phyloP scores from a whole-genome alignment of 2,888 invertebrate genomes.

The Sphinx pinastri region DNA sequence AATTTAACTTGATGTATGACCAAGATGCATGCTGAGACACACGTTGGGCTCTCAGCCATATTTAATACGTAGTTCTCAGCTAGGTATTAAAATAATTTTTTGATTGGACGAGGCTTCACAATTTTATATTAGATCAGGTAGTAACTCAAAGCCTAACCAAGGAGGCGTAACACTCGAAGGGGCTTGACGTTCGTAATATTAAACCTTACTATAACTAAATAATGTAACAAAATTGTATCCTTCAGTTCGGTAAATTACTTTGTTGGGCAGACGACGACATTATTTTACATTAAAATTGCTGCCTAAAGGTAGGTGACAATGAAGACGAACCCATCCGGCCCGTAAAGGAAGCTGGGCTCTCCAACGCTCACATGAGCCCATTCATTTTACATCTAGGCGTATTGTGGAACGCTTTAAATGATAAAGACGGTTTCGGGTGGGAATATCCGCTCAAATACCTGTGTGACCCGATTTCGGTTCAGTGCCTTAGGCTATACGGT shows the following conservation, averaged over 20 bases:
- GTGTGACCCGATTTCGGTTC: slow-evolving; percentile 14
- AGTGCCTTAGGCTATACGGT: not conserved
- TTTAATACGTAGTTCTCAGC: too few species aligned
- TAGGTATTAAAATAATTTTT: too few species aligned
- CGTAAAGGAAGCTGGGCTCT: slow-evolving; percentile 42
- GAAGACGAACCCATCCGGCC: slow-evolving; percentile 35
- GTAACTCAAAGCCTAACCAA: too few species aligned
- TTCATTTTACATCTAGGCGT: slow-evolving; percentile 29
- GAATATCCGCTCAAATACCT: slow-evolving; percentile 15
- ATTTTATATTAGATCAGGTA: too few species aligned
- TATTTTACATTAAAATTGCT: slow-evolving; percentile 49
- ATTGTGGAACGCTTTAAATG: slow-evolving; percentile 28
- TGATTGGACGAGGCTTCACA: too few species aligned
- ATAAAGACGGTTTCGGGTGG: slow-evolving; percentile 20
- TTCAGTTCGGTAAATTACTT: slow-evolving; percentile 35
- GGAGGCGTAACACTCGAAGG: too few species aligned
- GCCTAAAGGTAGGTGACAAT: slow-evolving; percentile 43
- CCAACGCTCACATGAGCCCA: slow-evolving; percentile 30
- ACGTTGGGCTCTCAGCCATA: too few species aligned
- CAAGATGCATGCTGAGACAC: too few species aligned
- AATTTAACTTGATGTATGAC: too few species aligned
- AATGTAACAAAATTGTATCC: slow-evolving; percentile 27
- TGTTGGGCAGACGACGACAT: slow-evolving; percentile 38
- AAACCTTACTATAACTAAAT: not conserved
- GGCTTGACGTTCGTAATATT: too few species aligned